Evolutionary conservation across 2,113 vertebrate genomes (phyloP).

Genomic region (Brienomyrus longianalis): DNA sequence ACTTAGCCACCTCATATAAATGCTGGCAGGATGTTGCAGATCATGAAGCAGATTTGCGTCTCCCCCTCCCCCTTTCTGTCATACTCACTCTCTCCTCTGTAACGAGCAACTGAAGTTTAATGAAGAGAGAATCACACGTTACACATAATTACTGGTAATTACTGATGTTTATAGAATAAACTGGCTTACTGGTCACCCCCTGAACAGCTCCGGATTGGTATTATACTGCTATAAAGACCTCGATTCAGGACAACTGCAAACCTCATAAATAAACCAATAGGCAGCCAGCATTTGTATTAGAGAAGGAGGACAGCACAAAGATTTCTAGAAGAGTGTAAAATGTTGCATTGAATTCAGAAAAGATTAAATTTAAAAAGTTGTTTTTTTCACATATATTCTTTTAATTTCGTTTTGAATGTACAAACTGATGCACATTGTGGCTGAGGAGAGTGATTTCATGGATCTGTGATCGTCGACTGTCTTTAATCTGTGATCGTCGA

Average conservation of each 20-base stretch:
- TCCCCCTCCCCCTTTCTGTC: neutral
- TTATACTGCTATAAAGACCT: neutral
- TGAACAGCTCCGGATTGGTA: too few relatives aligned
- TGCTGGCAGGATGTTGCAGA: conserved; percentile 55
- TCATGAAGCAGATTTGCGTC: conserved; percentile 52
- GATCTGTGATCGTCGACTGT: neutral
- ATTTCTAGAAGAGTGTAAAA: neutral
- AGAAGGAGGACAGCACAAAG: neutral
- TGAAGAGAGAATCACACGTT: neutral
- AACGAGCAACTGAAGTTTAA: conserved; percentile 8
- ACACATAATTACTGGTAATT: too few relatives aligned
- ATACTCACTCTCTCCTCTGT: conserved; percentile 5
- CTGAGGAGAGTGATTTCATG: neutral
- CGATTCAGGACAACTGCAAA: neutral
- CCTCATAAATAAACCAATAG: neutral
- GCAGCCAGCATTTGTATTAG: neutral
- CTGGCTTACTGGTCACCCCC: too few relatives aligned
- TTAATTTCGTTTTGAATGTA: neutral
- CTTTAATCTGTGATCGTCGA: too few relatives aligned
- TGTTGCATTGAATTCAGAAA: neutral
- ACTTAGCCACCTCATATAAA: conserved; percentile 52
- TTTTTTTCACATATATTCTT: neutral
- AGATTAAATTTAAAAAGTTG: neutral
- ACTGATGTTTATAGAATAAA: too few relatives aligned
- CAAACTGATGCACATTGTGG: neutral